Evolutionary conservation across 2,113 vertebrate species (phyloP).

Genomic region (Perccottus glenii): DNA sequence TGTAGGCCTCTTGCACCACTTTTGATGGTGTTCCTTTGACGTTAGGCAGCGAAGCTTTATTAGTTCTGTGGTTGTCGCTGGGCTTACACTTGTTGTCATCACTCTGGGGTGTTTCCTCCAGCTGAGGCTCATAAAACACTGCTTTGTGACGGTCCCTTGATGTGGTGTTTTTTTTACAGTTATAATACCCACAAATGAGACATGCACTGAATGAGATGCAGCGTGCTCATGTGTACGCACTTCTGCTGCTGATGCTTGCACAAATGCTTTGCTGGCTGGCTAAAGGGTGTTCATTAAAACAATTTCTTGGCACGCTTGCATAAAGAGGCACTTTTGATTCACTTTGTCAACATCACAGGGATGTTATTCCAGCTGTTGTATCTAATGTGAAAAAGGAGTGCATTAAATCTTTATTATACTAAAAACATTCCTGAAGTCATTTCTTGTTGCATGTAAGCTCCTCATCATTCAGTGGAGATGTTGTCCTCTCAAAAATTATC

Average conservation of each 20-base stretch:
- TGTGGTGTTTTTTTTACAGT: slow-evolving; percentile 66
- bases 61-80: slow-evolving; percentile 63
- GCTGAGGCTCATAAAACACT: slow-evolving; percentile 68
- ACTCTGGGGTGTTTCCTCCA: slow-evolving; percentile 78
- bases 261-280: slow-evolving; percentile 28
- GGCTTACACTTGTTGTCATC: slow-evolving; percentile 74
- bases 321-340: slow-evolving; percentile 38
- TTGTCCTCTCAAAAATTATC: slow-evolving; percentile 45
- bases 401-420: not conserved
- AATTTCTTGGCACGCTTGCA: slow-evolving; percentile 32
- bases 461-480: slow-evolving; percentile 2
- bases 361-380: slow-evolving; percentile 25
- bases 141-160: slow-evolving; percentile 72
- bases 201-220: slow-evolving; percentile 36
- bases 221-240: slow-evolving; percentile 30
- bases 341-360: slow-evolving; percentile 41
- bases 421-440: slow-evolving; percentile 8
- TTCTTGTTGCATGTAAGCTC: not conserved
- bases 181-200: slow-evolving; percentile 59
- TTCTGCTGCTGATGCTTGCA: slow-evolving; percentile 18
- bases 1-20: slow-evolving; percentile 32
- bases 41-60: slow-evolving; percentile 67
- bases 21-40: slow-evolving; percentile 63
- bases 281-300: slow-evolving; percentile 42
- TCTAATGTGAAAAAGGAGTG: slow-evolving; percentile 32